Base-by-base conservation (phyloP, 2,797 vertebrate genomes). In the Gymnocypris eckloni region DNA sequence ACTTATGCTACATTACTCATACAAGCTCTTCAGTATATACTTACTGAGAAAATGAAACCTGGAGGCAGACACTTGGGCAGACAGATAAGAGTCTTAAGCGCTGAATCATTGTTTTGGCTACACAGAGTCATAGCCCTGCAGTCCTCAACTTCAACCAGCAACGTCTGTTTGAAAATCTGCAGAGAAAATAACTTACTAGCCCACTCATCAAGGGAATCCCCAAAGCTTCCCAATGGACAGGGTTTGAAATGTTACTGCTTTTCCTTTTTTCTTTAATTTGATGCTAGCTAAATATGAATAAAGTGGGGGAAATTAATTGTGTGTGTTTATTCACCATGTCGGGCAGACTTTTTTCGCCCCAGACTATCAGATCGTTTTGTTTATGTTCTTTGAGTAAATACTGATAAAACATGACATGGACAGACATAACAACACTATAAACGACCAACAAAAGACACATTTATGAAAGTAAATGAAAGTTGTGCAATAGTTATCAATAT, bases 41-140 rank as follows among this genome's bases (percentile, higher is more conserved):
- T 39, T 50, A 15, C 69, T 52, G 43, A 43, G 50, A 79, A 84
- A 25, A 79, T 79, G 33, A 67, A 79, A 54, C 54, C 28, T 66
- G 39, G 56, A 45, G 66, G 54, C 56, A 73, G 61, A 76, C 45
- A 76, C 41, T 79, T 4, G 48, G 80, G 73, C 28, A 82, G 80
- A 81, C 66, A 70, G 82, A 89, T 88, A 85, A 87, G 71, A 76
- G 28, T 28, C 61, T 70, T 73, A 70, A 56, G 45, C 59, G 37
- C 64, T 90, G 86, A 90, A 86, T 88, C 89, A 90, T 71, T 88
- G 86, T 87, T 86, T 88, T 87, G 83, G 61, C 87, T 90, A 66
- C 13, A 16, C 66, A 52, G 18, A 64, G 64, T 13, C 66, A 80
- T 28, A 48, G 73, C 41, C 45, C 45, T 43, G 81, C 66, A 73